Base-by-base conservation (phyloP, 1,140 invertebrate species). In the Glomeris maerens region DNA sequence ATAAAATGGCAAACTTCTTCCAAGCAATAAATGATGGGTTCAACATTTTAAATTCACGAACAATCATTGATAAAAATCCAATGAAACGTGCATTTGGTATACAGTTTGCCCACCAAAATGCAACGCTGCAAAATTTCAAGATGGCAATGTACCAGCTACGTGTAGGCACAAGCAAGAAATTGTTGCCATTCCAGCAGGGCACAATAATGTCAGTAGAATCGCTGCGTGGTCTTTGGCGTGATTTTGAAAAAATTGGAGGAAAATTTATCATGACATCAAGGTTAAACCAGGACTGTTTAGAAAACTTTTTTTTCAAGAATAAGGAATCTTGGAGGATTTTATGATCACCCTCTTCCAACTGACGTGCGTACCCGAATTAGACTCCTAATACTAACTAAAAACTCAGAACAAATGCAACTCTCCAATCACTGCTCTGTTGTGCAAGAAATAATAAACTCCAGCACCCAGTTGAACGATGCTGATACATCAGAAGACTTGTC, bases 301-400 rank as follows among this genome's bases (percentile, higher is more conserved):
- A 59, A 49, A 52, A 38, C 27, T 52, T 57, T 1, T n/a, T 59
- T 59, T 44, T 56, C 54, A 1, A 14, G 17, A 3, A 54, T 56
- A 13, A 17, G 58, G 21, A 26, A 28, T 3, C 42, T 52, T 7
- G 56, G 58, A 17, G 36, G 40, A 28, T 31, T 28, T n/a, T 45
- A 58, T 23, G 21, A 45, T 5, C 38, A 52, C 14, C 55, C 57
- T 2, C 48, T 21, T 29, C 4, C 50, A 14, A 2, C 14, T 1
- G 53, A 57, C 48, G 51, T 57, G 26, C 40, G 41, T 40, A 55
- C 45, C 40, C 38, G 56, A 45, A 23, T 59, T 2, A 1, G 52
- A 27, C 10, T 54, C 7, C 1, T 56, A 17, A 0, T 59, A 21
- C 48, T 57, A 10, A 10, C 41, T 44, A 7, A 7, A 21, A 44